Base-by-base conservation (phyloP, 2,888 invertebrate species). In the Drosophila quasianomalipes region DNA sequence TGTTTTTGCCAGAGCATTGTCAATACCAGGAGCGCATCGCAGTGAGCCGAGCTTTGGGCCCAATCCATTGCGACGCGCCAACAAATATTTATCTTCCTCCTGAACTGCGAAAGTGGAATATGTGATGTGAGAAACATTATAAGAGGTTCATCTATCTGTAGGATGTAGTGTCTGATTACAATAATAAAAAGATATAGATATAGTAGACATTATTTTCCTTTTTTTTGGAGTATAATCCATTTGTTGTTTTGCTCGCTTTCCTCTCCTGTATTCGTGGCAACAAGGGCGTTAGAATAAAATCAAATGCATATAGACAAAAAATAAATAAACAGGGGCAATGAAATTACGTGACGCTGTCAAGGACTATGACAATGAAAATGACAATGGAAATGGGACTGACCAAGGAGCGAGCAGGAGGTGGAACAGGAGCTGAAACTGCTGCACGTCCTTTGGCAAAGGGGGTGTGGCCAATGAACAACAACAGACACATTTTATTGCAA, bases 401-500 rank as follows among this genome's bases (percentile, higher is more conserved):
- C 58, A 59, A 47, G 51, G 47, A 65, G 30, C 53, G 76, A 74
- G 76, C 89, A 90, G 19, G 19, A 39, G 28, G 9, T 3, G 26
- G 35, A 30, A 5, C 12, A 28, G 28, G n/a, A 39, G 28, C 41
- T 16, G 30, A 16, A 58, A 22, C 30, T 58, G 31, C 76, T 74
- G 82, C 91, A 89, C 87, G 90, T 90, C 85, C 76, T 85, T 78
- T 83, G 75, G 72, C 91, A 90, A 89, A 89, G 89, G 89, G 89
- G 91, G 89, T 89, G 79, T 89, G 85, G 82, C 87, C 85, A 81
- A 81, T 86, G 87, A 84, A 69, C 84, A 79, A 76, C 70, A 66
- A 54, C 78, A 87, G 91, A 85, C 85, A 89, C 88, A 90, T 88
- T 88, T 88, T 91, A 91, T 88, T 85, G 91, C 87, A 91, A 88